phyloP scores from a whole-genome alignment of 2,888 invertebrate species.

The Junonia oenone region DNA sequence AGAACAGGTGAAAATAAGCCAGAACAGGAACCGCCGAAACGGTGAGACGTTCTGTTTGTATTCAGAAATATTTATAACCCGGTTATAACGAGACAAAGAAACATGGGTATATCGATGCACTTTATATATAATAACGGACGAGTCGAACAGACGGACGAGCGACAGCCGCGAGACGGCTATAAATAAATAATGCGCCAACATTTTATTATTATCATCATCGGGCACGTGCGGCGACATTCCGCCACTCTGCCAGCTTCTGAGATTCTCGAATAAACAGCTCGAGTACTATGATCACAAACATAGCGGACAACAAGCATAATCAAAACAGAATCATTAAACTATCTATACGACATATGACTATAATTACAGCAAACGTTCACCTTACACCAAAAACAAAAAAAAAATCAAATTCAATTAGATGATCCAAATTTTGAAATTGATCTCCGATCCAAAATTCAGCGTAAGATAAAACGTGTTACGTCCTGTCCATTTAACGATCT shows the following conservation, averaged over 20 bases:
- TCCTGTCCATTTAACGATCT: not conserved
- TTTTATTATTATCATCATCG: conserved; percentile 75
- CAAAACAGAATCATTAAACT: too few relatives aligned
- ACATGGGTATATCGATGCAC: conserved; percentile 38
- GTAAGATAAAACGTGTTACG: too few relatives aligned
- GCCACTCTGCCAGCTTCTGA: conserved; percentile 52
- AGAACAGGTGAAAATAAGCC: conserved; percentile 22
- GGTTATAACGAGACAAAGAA: conserved; percentile 50
- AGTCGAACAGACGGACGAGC: conserved; percentile 70
- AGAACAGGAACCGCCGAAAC: conserved; percentile 11
- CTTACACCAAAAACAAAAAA: not conserved
- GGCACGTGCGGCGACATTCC: conserved; percentile 76
- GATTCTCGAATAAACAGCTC: conserved; percentile 29
- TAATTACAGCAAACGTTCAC: not conserved
- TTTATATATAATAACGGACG: conserved; percentile 54
- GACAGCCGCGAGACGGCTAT: conserved; percentile 77
- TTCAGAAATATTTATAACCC: conserved; percentile 32
- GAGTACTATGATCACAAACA: conserved; percentile 4
- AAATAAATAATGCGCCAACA: conserved; percentile 79
- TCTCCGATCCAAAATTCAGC: too few relatives aligned
- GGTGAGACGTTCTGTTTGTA: conserved; percentile 27
- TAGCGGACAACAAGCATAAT: too few relatives aligned
- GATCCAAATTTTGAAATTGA: too few relatives aligned
- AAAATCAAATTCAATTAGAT: not conserved
- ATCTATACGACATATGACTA: too few relatives aligned